These are phyloP conservation scores for Cantharis lateralis DNA, from an alignment of 2,888 invertebrate genomes.

Conservation along the genomic window DNA sequence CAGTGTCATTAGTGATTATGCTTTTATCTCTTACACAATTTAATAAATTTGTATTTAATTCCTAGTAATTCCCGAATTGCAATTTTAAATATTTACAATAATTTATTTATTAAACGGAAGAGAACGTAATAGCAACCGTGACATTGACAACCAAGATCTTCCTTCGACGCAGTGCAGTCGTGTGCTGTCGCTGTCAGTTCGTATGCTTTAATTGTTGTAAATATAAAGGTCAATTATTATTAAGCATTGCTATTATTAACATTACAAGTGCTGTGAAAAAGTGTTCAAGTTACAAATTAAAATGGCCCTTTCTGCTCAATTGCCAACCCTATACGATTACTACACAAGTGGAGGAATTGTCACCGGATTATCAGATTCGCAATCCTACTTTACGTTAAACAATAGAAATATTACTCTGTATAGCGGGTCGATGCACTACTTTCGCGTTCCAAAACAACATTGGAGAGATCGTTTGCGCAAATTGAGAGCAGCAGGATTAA, in stretches of 20 bases:
- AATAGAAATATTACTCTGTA: slow-evolving; percentile 53
- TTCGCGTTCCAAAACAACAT: slow-evolving; percentile 74
- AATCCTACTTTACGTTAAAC: slow-evolving; percentile 53
- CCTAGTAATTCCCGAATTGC: neutral
- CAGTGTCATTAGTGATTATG: neutral
- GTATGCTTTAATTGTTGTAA: neutral
- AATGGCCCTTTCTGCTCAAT: slow-evolving; percentile 19
- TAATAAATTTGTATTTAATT: neutral
- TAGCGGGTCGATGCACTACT: slow-evolving; percentile 78
- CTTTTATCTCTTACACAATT: neutral
- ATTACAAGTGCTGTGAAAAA: neutral
- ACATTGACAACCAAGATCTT: neutral
- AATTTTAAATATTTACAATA: neutral
- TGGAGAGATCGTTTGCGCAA: slow-evolving; percentile 81
- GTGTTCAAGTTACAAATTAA: neutral
- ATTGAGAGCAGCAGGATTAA: slow-evolving; percentile 81
- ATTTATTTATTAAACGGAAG: neutral
- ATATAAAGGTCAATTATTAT: neutral
- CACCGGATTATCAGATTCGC: slow-evolving; percentile 42
- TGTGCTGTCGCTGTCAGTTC: neutral
- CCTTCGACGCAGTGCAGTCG: neutral
- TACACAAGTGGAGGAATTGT: slow-evolving; percentile 53
- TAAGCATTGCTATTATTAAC: neutral
- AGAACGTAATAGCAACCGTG: neutral
- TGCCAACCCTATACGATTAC: slow-evolving; percentile 56